Base-by-base conservation (phyloP, 2,797 vertebrate species). In the Ispidina lecontei region DNA sequence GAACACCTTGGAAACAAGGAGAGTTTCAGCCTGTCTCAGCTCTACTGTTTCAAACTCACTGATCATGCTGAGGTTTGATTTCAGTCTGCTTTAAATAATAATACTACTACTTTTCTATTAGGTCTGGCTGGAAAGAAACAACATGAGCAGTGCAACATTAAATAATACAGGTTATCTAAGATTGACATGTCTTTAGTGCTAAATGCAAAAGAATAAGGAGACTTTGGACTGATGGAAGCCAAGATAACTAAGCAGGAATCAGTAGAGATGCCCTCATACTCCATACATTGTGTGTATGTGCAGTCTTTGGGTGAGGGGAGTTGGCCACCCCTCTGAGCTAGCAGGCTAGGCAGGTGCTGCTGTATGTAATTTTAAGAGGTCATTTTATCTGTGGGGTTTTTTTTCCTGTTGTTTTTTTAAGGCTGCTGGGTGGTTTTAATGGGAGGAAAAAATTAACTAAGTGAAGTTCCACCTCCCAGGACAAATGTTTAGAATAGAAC, bases 201-300 rank as follows among this genome's bases (percentile, higher is more conserved):
- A 64, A 69, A 55, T 46, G 49, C 6, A 51, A 64, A 59, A 39
- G n/a, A 54, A 11, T 60, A 68, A 68, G 46, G 35, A 25, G 37
- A 64, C 28, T 77, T 46, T 26, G 46, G 69, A 10, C 39, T 35
- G 52, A 62, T 35, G 43, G 44, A 15, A 33, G 18, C 72, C 56
- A 58, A 58, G 68, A 49, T 43, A 63, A 71, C 2, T 26, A 58
- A 47, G 43, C 1, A 2, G 12, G 19, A 59, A 63, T 87, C 39
- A 23, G 21, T 31, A 62, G 59, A 80, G 37, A n/a, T n/a, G 33
- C 19, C 20, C 23, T 89, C 20, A 3, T 62, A 21, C 43, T 86
- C 26, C 31, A 28, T 86, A 26, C 35, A 25, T 23, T 0, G 0
- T 0, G 1, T 35, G 14, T 29, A 54, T 31, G 25, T 59, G 21